These are phyloP conservation scores for Sinopyrophorus schimmeli DNA, from an alignment of 2,888 invertebrate genomes.

Conservation along the genomic window DNA sequence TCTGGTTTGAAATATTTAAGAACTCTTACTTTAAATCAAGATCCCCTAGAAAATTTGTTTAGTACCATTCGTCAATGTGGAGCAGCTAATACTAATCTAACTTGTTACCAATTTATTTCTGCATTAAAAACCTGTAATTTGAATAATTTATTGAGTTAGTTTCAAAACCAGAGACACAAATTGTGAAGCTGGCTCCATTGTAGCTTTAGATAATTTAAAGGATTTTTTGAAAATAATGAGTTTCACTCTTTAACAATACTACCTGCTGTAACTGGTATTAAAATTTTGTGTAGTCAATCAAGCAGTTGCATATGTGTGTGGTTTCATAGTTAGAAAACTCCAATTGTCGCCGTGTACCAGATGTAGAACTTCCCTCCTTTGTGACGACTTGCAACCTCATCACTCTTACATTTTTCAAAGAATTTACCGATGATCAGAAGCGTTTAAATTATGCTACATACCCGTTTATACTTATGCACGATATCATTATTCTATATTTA, in stretches of 20 bases:
- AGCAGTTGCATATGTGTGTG: background rate
- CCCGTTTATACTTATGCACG: too few species aligned
- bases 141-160: too few species aligned
- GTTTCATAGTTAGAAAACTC: background rate
- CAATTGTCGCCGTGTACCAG: background rate
- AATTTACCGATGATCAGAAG: background rate
- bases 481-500: too few species aligned
- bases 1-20: constrained; percentile 8
- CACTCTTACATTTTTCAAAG: background rate
- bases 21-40: constrained; percentile 9
- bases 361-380: background rate
- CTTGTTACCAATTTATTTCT: constrained; percentile 24
- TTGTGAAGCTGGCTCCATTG: too few species aligned
- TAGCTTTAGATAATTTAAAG: too few species aligned
- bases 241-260: background rate
- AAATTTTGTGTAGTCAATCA: background rate
- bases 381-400: background rate
- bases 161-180: too few species aligned
- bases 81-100: constrained; percentile 24
- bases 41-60: constrained; percentile 27
- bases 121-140: constrained; percentile 21
- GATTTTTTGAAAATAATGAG: background rate
- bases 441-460: background rate
- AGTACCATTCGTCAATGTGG: constrained; percentile 15
- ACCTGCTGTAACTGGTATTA: background rate